Percentiles rank a stretch among this genome's conserved stretches.
Evolutionary conservation across 2,888 invertebrate species (phyloP).

Genomic region (Chorisops tibialis): DNA sequence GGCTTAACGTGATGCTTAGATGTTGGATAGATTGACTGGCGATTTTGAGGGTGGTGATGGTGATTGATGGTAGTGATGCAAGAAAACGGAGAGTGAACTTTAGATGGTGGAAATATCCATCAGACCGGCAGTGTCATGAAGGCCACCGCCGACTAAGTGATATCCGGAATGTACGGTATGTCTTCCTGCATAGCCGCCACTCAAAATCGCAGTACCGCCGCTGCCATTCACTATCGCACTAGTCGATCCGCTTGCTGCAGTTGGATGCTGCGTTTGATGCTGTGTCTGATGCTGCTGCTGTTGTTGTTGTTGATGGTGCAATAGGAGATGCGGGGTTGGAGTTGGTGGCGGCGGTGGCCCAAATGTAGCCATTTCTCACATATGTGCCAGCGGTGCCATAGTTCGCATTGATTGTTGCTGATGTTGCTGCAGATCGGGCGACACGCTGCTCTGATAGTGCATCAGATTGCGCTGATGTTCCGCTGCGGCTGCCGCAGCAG

Average conservation of each 20-base stretch:
- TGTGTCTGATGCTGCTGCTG: constrained; percentile 30
- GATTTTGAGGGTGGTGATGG: no score
- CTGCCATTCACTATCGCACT: constrained; percentile 14
- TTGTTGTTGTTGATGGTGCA: constrained; percentile 33
- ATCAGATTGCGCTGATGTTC: constrained; percentile 49
- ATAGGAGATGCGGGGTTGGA: constrained; percentile 33
- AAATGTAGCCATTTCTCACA: constrained; percentile 53
- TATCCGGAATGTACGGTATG: background rate
- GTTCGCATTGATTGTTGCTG: constrained; percentile 51
- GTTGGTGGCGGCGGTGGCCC: constrained; percentile 33
- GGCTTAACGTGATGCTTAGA: constrained; percentile 49
- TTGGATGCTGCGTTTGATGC: constrained; percentile 31
- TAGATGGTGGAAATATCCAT: constrained; percentile 53
- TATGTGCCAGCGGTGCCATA: constrained; percentile 53
- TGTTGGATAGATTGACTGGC: constrained; percentile 50
- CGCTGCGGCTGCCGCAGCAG: constrained; percentile 41
- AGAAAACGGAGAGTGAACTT: constrained; percentile 40
- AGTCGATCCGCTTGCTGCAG: constrained; percentile 25
- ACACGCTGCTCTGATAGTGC: constrained; percentile 50
- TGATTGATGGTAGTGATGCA: no score
- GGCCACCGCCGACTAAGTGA: constrained; percentile 19
- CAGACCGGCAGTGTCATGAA: constrained; percentile 42
- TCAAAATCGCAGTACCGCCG: constrained; percentile 25
- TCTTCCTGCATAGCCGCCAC: constrained; percentile 29
- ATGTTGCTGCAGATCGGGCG: constrained; percentile 49